phyloP scores from a whole-genome alignment of 53 echinoderm and acorn worm species.

The Paracentrotus lividus region DNA sequence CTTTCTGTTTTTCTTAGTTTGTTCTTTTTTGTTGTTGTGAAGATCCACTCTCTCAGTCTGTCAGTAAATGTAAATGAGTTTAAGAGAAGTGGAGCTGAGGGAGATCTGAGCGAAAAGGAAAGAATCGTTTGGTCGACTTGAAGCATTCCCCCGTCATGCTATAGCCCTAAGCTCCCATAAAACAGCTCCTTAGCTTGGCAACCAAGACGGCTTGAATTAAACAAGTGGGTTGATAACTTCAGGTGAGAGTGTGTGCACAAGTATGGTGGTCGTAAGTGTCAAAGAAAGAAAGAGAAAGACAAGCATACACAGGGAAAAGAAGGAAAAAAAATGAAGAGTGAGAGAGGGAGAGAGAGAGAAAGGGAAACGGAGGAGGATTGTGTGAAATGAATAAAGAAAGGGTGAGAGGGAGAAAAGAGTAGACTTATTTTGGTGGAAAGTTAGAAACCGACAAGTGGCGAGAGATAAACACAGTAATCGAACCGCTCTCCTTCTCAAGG shows the following conservation, averaged over 20 bases:
- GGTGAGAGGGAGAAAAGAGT: background rate
- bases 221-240: conserved; percentile 64
- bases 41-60: background rate
- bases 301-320: background rate
- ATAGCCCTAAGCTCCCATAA: conserved; percentile 65
- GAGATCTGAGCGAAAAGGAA: conserved; percentile 61
- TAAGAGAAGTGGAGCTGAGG: conserved; percentile 41
- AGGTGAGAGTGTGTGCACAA: conserved; percentile 19
- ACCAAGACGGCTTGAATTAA: conserved; percentile 66
- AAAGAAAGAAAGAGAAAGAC: background rate
- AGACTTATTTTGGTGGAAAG: conserved; percentile 44
- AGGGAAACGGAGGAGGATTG: background rate
- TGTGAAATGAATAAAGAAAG: background rate
- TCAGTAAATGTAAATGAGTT: conserved; percentile 64
- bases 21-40: background rate
- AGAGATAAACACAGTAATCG: conserved; percentile 66
- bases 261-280: conserved; percentile 19
- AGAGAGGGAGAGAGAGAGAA: background rate
- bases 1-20: background rate
- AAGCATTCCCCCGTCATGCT: conserved; percentile 63
- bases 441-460: conserved; percentile 59
- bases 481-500: conserved; percentile 54
- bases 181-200: conserved; percentile 68
- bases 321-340: background rate
- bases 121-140: conserved; percentile 50